A percentile compares a stretch with the other conserved stretches of the same genome.
Conservation (phyloP, 2,797 vertebrate species). For the Aldrovandia affinis region DNA sequence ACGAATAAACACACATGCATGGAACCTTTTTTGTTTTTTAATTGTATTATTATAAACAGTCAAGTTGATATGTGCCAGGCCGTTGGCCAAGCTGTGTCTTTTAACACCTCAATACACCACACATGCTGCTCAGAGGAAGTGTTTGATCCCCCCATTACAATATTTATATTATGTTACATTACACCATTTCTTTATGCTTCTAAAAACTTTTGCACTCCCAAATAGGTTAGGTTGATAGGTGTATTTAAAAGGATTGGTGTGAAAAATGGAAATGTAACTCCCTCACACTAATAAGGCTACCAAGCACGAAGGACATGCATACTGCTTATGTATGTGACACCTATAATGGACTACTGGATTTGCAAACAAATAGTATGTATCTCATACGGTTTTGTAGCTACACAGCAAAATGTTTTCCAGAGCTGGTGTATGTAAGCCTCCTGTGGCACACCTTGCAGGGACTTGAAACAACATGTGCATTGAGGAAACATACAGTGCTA, state of each 20-base stretch:
- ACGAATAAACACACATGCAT: neutral
- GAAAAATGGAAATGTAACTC: neutral
- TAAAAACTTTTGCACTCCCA: too few relatives aligned
- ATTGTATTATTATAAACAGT: neutral
- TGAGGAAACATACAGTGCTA: too few relatives aligned
- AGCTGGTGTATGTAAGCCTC: too few relatives aligned
- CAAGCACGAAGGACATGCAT: too few relatives aligned
- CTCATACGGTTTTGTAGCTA: too few relatives aligned
- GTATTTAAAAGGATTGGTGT: neutral
- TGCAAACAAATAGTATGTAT: too few relatives aligned
- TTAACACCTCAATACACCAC: conserved; percentile 56
- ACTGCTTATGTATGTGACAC: too few relatives aligned
- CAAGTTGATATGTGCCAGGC: neutral
- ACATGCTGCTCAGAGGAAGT: neutral
- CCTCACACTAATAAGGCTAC: neutral
- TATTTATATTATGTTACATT: neutral
- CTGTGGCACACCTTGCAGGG: too few relatives aligned
- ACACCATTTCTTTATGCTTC: too few relatives aligned
- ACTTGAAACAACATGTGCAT: too few relatives aligned
- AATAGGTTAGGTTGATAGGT: neutral
- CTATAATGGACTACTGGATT: too few relatives aligned
- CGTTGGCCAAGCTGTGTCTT: conserved; percentile 53
- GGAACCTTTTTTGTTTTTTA: conserved; percentile 49
- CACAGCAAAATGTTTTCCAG: too few relatives aligned
- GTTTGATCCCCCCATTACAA: neutral